These are phyloP conservation scores for Melanocharis versteri DNA, from an alignment of 2,113 vertebrate genomes.

Conservation along the genomic window DNA sequence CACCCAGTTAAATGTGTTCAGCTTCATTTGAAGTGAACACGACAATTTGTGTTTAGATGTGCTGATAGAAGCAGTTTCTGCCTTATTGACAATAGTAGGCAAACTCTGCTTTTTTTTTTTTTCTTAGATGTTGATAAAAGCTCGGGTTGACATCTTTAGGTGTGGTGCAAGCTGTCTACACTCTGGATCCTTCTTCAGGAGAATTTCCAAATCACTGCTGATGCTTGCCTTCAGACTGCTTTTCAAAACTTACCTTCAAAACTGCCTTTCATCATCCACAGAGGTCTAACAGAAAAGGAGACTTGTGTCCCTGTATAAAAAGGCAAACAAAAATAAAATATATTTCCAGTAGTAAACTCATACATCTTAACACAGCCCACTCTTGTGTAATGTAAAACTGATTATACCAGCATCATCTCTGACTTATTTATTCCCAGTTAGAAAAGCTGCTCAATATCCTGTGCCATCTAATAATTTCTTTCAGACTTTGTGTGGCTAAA, in stretches of 20 bases:
- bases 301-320: not conserved
- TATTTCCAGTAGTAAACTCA: not conserved
- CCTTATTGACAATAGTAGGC: not conserved
- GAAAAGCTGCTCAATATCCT: not conserved
- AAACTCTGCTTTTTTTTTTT: not conserved
- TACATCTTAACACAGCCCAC: not conserved
- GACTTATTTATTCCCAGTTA: not conserved
- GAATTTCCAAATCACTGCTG: not conserved
- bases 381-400: not conserved
- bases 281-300: not conserved
- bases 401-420: not conserved
- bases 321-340: not conserved
- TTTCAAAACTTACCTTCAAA: not conserved
- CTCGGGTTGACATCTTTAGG: not conserved
- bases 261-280: not conserved
- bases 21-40: conserved; percentile 46
- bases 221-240: not conserved
- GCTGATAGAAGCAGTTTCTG: conserved; percentile 54
- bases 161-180: not conserved
- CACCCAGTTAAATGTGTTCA: conserved; percentile 50
- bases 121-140: not conserved
- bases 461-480: not conserved
- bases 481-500: not conserved
- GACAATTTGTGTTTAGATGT: conserved; percentile 24
- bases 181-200: not conserved